Base-by-base conservation (phyloP, 2,797 vertebrate species). In the Mus minutoides region DNA sequence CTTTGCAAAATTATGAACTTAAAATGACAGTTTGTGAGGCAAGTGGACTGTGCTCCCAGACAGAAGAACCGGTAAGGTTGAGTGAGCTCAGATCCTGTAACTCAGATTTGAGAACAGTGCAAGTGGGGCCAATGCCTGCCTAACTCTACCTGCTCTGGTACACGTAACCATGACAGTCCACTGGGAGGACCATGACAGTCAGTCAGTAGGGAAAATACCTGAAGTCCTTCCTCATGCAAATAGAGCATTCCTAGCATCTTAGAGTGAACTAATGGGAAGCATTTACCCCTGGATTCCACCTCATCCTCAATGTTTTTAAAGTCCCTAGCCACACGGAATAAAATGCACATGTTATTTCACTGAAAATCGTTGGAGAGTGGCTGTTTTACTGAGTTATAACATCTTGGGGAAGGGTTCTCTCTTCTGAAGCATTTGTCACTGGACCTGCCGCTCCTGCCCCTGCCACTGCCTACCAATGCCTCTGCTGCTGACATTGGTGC, bases 1-100 rank as follows among this genome's bases (percentile, higher is more conserved):
- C 85, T 88, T 88, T 97, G 11, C 26, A 88, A 85, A 93, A 56
- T 94, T 91, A 43, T 22, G 37, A 95, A 84, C 60, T 97, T 92
- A 95, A 88, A 90, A 64, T 91, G 84, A 54, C 58, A 88, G 31
- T 69, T 69, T 69, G 67, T n/a, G 64, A 31, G 64, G 6, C 31
- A 69, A 69, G 31, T 69, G 31, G 67, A 34, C 2, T n/a, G 67
- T 69, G 16, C 34, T 69, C n/a, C 34, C 34, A 19, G 67, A 69
- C 67, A 69, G 16, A n/a, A 69, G 67, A 69, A 69, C 16, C 8
- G 67, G 67, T n/a, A 9, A 69, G 67, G 67, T n/a, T 69, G 34
- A n/a, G 2, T n/a, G 34, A 69, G 67, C 67, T 29, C 67, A 19
- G 12, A 69, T n/a, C 49, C 49, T 49, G 49, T 49, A n/a, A 34